Percentiles rank a stretch among this genome's conserved stretches.
These are phyloP conservation scores for Hucho hucho DNA, from an alignment of 2,113 vertebrate species.

Conservation along the genomic window DNA sequence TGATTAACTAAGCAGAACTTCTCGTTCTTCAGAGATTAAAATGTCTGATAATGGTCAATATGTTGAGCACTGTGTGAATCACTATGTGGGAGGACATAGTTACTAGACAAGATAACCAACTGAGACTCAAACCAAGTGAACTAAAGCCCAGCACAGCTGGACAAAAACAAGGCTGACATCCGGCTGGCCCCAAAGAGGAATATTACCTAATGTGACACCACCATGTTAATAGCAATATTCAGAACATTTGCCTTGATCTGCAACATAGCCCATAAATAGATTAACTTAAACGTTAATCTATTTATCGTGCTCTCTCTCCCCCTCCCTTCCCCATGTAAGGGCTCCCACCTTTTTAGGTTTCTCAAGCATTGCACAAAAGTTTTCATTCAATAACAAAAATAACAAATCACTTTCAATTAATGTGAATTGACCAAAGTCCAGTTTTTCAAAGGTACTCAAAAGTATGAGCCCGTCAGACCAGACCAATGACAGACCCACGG, in stretches of 20 bases:
- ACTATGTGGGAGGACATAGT: neutral
- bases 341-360: neutral
- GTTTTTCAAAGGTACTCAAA: no score
- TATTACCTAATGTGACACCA: neutral
- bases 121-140: neutral
- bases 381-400: neutral
- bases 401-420: no score
- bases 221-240: neutral
- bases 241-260: neutral
- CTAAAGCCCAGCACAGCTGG: neutral
- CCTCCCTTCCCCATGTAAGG: no score
- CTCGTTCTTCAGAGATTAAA: conserved; percentile 48
- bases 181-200: neutral
- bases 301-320: no score
- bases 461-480: no score
- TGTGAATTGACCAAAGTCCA: no score
- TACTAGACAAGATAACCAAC: neutral
- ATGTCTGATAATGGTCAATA: conserved; percentile 53
- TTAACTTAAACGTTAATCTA: no score
- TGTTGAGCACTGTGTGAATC: conserved; percentile 17
- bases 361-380: neutral
- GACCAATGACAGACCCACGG: no score
- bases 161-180: neutral
- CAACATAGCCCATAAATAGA: no score
- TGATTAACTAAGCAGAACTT: conserved; percentile 58